Percentiles rank a stretch among this genome's conserved stretches.
These are phyloP conservation scores for Oxygymnocypris stewartii DNA, from an alignment of 2,113 vertebrate species.

Conservation along the genomic window DNA sequence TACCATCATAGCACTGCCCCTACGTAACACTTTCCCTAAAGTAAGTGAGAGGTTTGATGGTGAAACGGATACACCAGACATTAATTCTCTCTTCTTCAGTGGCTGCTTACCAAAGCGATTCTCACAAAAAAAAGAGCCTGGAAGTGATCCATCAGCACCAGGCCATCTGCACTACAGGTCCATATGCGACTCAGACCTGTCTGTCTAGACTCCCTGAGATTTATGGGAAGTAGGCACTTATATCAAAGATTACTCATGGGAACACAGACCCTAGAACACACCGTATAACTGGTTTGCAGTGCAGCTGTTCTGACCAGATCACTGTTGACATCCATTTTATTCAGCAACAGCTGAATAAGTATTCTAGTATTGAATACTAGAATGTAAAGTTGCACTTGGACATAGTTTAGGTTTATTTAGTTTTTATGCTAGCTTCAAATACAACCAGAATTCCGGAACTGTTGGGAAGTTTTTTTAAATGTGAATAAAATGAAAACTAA, in stretches of 20 bases:
- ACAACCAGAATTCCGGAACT: too few relatives aligned
- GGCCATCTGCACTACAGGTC: slow-evolving; percentile 9
- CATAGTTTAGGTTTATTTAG: not conserved
- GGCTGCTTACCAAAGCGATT: not conserved
- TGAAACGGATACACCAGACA: slow-evolving; percentile 27
- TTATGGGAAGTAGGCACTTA: slow-evolving; percentile 7
- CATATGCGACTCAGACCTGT: slow-evolving; percentile 3
- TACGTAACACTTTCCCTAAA: slow-evolving; percentile 10
- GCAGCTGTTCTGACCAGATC: not conserved
- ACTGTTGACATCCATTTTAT: not conserved
- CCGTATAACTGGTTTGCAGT: not conserved
- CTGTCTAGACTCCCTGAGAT: not conserved
- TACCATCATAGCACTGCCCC: slow-evolving; percentile 1
- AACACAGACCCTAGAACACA: slow-evolving; percentile 18
- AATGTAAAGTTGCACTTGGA: not conserved
- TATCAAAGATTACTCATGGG: slow-evolving; percentile 19
- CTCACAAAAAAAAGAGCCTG: not conserved
- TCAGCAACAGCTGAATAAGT: not conserved
- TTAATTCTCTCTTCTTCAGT: not conserved
- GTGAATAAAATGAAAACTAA: too few relatives aligned
- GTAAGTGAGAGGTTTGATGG: not conserved
- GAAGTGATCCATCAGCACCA: slow-evolving; percentile 24
- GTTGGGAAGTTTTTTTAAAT: too few relatives aligned
- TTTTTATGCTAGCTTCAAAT: not conserved
- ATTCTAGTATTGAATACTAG: not conserved